Conservation (phyloP, 2,888 invertebrate genomes). For the Parelbella ahira region DNA sequence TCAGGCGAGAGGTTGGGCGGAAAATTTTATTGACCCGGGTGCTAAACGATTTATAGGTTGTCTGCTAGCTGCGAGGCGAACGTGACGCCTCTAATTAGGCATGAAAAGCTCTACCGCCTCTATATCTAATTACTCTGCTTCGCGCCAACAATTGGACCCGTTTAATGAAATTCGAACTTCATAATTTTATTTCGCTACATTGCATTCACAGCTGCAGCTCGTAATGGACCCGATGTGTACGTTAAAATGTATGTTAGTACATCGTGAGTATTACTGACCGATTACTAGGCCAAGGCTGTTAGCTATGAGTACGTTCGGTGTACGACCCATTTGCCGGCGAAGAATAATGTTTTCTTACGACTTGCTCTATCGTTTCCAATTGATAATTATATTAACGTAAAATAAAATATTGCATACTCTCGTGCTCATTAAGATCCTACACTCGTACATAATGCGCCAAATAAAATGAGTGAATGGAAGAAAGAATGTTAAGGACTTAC, state of each 20-base stretch:
- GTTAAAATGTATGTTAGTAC: constrained; percentile 19
- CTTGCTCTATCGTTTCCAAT: constrained; percentile 1
- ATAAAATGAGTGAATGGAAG: too few relatives aligned
- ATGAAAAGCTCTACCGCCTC: constrained; percentile 26
- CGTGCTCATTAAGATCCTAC: too few relatives aligned
- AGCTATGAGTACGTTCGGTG: constrained; percentile 12
- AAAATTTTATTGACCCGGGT: constrained; percentile 45
- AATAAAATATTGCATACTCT: too few relatives aligned
- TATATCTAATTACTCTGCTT: constrained; percentile 24
- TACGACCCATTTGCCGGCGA: constrained; percentile 5
- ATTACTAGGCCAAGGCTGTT: constrained; percentile 19
- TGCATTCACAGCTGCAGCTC: constrained; percentile 9
- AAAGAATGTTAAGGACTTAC: too few relatives aligned
- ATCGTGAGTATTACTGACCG: constrained; percentile 16
- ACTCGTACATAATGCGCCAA: too few relatives aligned
- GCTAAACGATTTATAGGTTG: constrained; percentile 33
- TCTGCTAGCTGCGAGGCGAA: constrained; percentile 12
- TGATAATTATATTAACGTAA: too few relatives aligned
- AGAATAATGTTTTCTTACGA: constrained; percentile 19
- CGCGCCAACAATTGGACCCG: constrained; percentile 18
- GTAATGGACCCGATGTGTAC: constrained; percentile 8
- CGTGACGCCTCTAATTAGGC: constrained; percentile 29
- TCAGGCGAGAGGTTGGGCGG: constrained; percentile 43
- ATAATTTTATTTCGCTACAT: constrained; percentile 17
- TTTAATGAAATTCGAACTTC: constrained; percentile 22